phyloP scores from a whole-genome alignment of 2,888 invertebrate species.

The Drosophila glabriapex region DNA sequence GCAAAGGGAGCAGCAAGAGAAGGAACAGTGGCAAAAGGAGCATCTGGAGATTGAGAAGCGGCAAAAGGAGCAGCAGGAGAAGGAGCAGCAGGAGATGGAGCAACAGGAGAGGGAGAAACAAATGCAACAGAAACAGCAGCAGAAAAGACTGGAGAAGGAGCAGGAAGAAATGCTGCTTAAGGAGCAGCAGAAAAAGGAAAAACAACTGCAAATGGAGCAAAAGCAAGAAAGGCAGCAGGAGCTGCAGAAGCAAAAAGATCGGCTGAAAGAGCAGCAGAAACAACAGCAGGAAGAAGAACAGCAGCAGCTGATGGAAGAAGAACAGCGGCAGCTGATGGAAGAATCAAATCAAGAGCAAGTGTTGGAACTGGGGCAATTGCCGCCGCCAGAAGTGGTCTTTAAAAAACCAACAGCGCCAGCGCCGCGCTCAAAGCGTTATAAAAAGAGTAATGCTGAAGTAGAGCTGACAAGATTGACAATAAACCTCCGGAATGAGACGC shows the following conservation, averaged over 20 bases:
- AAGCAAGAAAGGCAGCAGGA: background rate
- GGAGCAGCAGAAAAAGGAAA: background rate
- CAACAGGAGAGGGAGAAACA: background rate
- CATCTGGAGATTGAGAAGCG: background rate
- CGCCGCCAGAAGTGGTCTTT: conserved; percentile 33
- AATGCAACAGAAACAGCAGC: background rate
- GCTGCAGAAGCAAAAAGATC: background rate
- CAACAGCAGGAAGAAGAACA: background rate
- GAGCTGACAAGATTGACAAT: conserved; percentile 25
- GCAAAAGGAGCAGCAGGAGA: background rate
- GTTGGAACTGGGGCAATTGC: background rate
- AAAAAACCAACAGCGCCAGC: conserved; percentile 61
- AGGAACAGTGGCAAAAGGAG: background rate
- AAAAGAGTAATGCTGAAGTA: background rate
- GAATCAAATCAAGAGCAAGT: background rate
- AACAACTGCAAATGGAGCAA: background rate
- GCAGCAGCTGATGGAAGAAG: background rate
- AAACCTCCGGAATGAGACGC: conserved; percentile 4
- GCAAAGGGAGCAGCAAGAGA: background rate
- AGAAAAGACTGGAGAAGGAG: background rate
- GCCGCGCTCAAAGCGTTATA: conserved; percentile 32
- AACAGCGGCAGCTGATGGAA: background rate
- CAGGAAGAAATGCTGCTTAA: background rate
- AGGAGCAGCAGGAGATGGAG: background rate
- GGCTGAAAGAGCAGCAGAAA: background rate